phyloP scores from a whole-genome alignment of 2,888 invertebrate species.

The Antitype chi region DNA sequence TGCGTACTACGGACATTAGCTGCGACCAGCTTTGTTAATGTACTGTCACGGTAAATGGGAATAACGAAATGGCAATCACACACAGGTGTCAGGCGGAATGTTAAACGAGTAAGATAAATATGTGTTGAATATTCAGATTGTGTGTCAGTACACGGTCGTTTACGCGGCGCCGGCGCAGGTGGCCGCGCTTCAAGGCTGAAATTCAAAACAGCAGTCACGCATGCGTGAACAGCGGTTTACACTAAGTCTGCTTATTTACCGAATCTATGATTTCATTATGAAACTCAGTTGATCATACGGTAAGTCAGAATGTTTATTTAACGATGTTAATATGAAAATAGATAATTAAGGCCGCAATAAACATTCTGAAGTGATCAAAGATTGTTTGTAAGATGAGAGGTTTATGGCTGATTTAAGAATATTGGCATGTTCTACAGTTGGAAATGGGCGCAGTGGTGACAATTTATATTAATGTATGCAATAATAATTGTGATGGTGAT shows the following conservation, averaged over 20 bases:
- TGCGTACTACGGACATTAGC: constrained; percentile 54
- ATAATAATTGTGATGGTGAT: constrained; percentile 67
- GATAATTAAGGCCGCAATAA: constrained; percentile 27
- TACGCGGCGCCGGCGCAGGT: constrained; percentile 92
- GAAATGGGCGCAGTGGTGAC: constrained; percentile 20
- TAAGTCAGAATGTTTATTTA: constrained; percentile 25
- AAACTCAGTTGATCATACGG: constrained; percentile 25
- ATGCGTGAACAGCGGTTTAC: constrained; percentile 86
- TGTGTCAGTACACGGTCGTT: constrained; percentile 90
- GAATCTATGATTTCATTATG: constrained; percentile 67
- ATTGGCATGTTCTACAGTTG: constrained; percentile 17
- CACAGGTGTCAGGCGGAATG: constrained; percentile 88
- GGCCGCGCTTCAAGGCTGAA: constrained; percentile 91
- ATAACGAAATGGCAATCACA: constrained; percentile 82
- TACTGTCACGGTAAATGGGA: constrained; percentile 70
- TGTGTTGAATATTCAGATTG: constrained; percentile 90
- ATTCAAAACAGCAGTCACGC: constrained; percentile 90
- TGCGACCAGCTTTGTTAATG: constrained; percentile 62
- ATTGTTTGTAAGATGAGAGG: constrained; percentile 23
- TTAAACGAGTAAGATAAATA: constrained; percentile 87
- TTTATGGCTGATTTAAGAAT: constrained; percentile 24
- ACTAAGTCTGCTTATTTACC: constrained; percentile 74
- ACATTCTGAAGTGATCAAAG: constrained; percentile 10
- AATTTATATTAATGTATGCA: constrained; percentile 55
- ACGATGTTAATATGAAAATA: constrained; percentile 34